Base-by-base conservation (phyloP, 2,888 invertebrate genomes). In the Glyphotaelius pellucidus region DNA sequence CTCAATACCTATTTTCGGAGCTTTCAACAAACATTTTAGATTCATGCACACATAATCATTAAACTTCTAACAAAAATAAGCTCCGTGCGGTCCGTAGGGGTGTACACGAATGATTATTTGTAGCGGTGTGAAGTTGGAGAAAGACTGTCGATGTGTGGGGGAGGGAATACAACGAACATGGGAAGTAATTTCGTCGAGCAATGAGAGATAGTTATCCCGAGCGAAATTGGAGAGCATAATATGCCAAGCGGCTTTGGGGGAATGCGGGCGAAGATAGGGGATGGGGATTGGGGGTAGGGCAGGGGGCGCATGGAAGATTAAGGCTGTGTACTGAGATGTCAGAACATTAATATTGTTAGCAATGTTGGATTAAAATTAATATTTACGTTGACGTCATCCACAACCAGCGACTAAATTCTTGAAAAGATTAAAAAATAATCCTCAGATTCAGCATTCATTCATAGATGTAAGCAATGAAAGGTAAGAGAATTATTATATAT, bases 161-260 rank as follows among this genome's bases (percentile, higher is more conserved):
- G 42, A 31, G 87, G 87, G 87, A 31, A 47, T 80, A 89, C 79
- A 84, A 80, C 25, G 81, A 81, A 79, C 90, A 90, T 52, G 52
- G 92, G 93, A 93, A 93, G 93, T 93, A 93, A 93, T 93, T 93
- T 92, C 42, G 92, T 84, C 91, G 91, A 93, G 92, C 93, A 92
- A 93, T 93, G 93, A 92, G 93, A 93, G 92, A 92, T 93, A 93
- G 92, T 93, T 93, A 93, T 93, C 92, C 93, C 90, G 92, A 92
- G 91, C 92, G 92, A 92, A 93, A 93, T 92, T 93, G 93, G 93
- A 92, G 93, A 93, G 91, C 92, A 93, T 93, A 91, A 93, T 93
- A 93, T 92, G 92, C 91, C 91, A 91, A 93, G 92, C 93, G 80
- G 90, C 81, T 86, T 47, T 35, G 85, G 89, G 89, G 35, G 32